Conservation (phyloP, 2,113 vertebrate genomes). For the Callopanchax toddi region DNA sequence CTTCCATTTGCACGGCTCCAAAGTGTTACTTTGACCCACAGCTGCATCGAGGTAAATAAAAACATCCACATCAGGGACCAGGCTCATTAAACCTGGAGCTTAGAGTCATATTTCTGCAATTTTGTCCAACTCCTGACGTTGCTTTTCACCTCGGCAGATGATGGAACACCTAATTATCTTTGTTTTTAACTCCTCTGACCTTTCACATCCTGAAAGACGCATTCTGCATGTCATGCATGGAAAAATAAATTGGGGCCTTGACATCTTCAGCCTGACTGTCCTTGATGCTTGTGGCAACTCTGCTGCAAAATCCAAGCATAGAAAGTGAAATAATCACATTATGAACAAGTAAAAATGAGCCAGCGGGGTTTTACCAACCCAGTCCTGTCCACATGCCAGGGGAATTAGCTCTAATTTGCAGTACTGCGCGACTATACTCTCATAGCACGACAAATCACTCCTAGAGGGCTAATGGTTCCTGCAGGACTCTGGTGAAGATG, state of each 20-base stretch:
- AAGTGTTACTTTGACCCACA: conserved; percentile 37
- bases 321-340: conserved; percentile 24
- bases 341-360: conserved; percentile 28
- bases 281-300: conserved; percentile 29
- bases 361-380: conserved; percentile 27
- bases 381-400: conserved; percentile 9
- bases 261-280: conserved; percentile 48
- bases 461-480: conserved; percentile 50
- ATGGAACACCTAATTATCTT: conserved; percentile 9
- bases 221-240: conserved; percentile 13
- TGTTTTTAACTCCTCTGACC: neutral
- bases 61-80: neutral
- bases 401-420: conserved; percentile 67
- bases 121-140: conserved; percentile 2
- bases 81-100: conserved; percentile 19
- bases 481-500: conserved; percentile 34
- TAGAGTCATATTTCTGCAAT: neutral
- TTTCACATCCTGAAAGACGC: conserved; percentile 23
- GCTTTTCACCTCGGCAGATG: neutral
- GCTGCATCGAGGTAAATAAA: conserved; percentile 33
- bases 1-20: conserved; percentile 32
- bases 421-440: conserved; percentile 38
- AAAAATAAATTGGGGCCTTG: conserved; percentile 29
- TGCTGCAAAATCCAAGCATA: conserved; percentile 16
- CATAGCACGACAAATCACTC: conserved; percentile 57